Evolutionary conservation across 1,140 invertebrate species (phyloP).

Genomic region (Palaemon carinicauda): DNA sequence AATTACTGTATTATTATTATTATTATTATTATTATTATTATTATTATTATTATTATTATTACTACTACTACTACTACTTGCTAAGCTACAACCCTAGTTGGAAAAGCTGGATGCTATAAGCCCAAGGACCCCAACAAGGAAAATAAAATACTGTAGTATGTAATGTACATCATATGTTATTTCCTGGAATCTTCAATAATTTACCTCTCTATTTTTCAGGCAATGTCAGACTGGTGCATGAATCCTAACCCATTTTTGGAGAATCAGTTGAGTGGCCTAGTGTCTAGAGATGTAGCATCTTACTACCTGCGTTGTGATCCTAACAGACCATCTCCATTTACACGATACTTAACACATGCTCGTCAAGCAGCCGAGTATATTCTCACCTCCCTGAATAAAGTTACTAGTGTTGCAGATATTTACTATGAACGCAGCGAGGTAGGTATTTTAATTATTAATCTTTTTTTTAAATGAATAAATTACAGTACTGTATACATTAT

Average conservation of each 20-base stretch:
- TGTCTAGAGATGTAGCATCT: constrained; percentile 72
- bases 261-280: constrained; percentile 61
- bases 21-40: too few relatives aligned
- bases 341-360: constrained; percentile 77
- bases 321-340: constrained; percentile 80
- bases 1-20: too few relatives aligned
- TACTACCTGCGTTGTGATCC: constrained; percentile 86
- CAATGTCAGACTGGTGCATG: constrained; percentile 79
- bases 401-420: constrained; percentile 72
- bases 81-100: too few relatives aligned
- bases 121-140: too few relatives aligned
- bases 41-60: too few relatives aligned
- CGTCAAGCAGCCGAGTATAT: constrained; percentile 78
- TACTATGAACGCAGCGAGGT: constrained; percentile 71
- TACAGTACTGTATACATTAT: not conserved
- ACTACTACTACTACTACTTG: too few relatives aligned
- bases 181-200: too few relatives aligned
- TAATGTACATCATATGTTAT: too few relatives aligned
- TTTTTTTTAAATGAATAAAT: not conserved
- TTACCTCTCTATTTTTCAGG: constrained; percentile 63
- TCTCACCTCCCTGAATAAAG: constrained; percentile 71
- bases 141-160: too few relatives aligned
- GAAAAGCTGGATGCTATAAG: too few relatives aligned
- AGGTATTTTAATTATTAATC: not conserved
- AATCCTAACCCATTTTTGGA: constrained; percentile 73